Evolutionary conservation across 2,797 vertebrate species (phyloP).

Genomic region (Urocyon cinereoargenteus): DNA sequence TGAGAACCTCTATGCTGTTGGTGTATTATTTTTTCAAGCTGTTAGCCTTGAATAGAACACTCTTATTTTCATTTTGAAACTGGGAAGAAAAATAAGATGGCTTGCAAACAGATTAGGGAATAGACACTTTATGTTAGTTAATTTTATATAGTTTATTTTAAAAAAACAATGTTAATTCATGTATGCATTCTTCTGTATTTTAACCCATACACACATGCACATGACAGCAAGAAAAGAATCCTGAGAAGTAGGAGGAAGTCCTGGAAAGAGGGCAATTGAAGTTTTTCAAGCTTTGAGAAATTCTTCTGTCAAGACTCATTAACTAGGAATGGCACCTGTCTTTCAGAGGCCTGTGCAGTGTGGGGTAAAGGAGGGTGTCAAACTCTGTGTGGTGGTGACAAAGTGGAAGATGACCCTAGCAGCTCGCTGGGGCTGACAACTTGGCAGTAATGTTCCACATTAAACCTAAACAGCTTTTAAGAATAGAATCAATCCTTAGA

Average conservation of each 20-base stretch:
- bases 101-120: background rate
- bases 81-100: background rate
- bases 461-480: constrained; percentile 51
- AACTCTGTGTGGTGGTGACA: background rate
- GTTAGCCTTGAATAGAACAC: background rate
- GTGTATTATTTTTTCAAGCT: constrained; percentile 4
- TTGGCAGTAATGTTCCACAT: background rate
- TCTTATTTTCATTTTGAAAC: constrained; percentile 22
- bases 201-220: background rate
- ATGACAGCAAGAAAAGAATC: background rate
- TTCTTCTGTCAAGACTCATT: background rate
- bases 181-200: background rate
- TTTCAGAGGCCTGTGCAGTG: background rate
- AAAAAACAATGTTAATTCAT: background rate
- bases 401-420: background rate
- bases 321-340: background rate
- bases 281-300: background rate
- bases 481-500: background rate
- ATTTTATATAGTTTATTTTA: background rate
- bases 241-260: background rate
- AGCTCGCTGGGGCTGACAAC: background rate
- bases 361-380: background rate
- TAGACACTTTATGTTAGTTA: background rate
- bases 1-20: background rate
- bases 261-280: background rate